Evolutionary conservation across 2,113 vertebrate genomes (phyloP).

Genomic region (Pristiophorus japonicus): DNA sequence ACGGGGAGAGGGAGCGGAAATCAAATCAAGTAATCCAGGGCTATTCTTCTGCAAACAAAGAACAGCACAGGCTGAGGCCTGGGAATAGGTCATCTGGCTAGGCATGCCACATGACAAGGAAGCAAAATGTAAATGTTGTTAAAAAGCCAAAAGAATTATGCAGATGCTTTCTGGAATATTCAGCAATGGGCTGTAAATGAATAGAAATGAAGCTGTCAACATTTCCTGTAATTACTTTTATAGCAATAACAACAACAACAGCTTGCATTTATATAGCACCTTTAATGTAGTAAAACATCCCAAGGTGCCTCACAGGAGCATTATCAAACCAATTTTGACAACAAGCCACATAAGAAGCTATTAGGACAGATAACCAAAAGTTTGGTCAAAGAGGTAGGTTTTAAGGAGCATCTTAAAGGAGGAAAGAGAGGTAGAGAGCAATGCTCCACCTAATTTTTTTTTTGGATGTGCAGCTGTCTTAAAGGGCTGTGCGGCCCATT

Average conservation of each 20-base stretch:
- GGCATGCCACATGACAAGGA: neutral
- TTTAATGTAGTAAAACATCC: too few relatives aligned
- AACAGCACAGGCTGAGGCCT: neutral
- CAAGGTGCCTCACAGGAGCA: neutral
- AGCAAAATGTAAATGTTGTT: neutral
- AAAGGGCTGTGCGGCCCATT: too few relatives aligned
- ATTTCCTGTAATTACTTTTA: neutral
- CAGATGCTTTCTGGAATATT: neutral
- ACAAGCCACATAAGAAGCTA: neutral
- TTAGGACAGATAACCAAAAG: neutral
- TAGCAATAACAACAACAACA: neutral
- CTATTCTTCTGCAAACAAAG: neutral
- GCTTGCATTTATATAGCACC: neutral
- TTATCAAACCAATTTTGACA: neutral
- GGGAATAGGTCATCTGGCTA: slow-evolving; percentile 3
- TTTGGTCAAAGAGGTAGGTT: neutral
- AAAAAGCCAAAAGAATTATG: neutral
- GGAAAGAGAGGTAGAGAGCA: too few relatives aligned
- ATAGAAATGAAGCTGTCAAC: neutral
- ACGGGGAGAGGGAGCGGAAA: neutral
- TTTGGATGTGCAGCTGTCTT: too few relatives aligned
- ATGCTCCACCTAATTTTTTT: too few relatives aligned
- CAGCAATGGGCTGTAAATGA: neutral
- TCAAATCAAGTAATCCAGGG: neutral
- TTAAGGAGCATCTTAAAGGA: neutral